Evolutionary conservation across 2,797 vertebrate species (phyloP).

Genomic region (Falco naumanni): DNA sequence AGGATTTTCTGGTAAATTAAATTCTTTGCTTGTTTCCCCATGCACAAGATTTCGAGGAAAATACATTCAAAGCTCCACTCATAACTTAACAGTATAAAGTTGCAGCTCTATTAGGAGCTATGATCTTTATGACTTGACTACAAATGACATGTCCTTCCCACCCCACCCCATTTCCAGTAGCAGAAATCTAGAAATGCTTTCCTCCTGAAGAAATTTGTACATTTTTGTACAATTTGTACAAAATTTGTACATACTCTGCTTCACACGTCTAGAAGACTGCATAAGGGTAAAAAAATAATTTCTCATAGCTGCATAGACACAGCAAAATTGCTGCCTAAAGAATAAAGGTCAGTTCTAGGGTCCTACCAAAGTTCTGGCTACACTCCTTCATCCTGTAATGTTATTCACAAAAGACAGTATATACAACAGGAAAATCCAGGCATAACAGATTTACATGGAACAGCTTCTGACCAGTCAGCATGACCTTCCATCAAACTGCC

Average conservation of each 20-base stretch:
- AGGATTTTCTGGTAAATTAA: background rate
- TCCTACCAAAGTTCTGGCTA: background rate
- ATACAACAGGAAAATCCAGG: background rate
- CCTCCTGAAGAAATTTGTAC: background rate
- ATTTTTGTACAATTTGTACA: background rate
- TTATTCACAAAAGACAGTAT: background rate
- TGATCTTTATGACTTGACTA: background rate
- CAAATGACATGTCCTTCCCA: background rate
- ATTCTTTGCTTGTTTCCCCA: background rate
- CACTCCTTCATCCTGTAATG: background rate
- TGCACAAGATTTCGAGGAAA: background rate
- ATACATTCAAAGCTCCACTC: background rate
- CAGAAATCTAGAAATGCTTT: background rate
- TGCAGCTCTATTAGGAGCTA: background rate
- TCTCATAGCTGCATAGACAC: background rate
- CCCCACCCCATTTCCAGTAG: background rate
- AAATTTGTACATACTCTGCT: background rate
- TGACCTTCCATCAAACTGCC: background rate
- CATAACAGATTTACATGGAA: background rate
- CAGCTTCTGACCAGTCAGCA: background rate
- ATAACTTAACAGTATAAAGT: background rate
- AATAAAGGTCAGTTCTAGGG: background rate
- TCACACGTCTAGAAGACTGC: background rate
- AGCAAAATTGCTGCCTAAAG: background rate
- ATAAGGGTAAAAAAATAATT: background rate